Base-by-base conservation (phyloP, 2,113 vertebrate genomes). In the Rhagologus leucostigma region DNA sequence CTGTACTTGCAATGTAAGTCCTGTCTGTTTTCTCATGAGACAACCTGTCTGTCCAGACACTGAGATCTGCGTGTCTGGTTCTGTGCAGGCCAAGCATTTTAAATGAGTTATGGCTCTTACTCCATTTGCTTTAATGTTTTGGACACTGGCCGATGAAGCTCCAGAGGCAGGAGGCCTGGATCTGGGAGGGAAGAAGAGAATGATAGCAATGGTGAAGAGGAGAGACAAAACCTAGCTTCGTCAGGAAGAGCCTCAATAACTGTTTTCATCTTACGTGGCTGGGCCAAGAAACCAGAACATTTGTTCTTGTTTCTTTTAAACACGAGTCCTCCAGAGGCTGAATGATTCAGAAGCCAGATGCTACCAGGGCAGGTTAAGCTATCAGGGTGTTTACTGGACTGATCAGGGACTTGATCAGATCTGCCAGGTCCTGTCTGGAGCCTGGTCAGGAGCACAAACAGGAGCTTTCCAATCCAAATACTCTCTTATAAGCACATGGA, bases 21-120 rank as follows among this genome's bases (percentile, higher is more conserved):
- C 35, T 2, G 0, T 42, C 16, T 3, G 0, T 68, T 33, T 16
- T 65, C 42, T 53, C 11, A 17, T 65, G 26, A 2, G 0, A 32
- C 30, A 56, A 5, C 13, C 7, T 23, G 1, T 65, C 50, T 74
- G n/a, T 42, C 47, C 3, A 6, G 33, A 84, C 17, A 44, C 0
- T 0, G 55, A 47, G 8, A 47, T 16, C 24, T 87, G 4, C 0
- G 0, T 52, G 41, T 41, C 46, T 42, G 7, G 15, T 56, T 85
- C 30, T 82, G 29, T 56, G 39, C 41, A 93, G 49, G 32, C 27
- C 3, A 4, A 78, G 16, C 1, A 4, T 73, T 84, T 84, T 60
- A 2, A 26, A 59, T 30, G 37, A 60, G 14, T 65, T 63, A 13
- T 86, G 49, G 4, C 10, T 88, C n/a, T 82, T 49, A 59, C 8